phyloP scores from a whole-genome alignment of 2,113 vertebrate species.

The Oriolus oriolus region DNA sequence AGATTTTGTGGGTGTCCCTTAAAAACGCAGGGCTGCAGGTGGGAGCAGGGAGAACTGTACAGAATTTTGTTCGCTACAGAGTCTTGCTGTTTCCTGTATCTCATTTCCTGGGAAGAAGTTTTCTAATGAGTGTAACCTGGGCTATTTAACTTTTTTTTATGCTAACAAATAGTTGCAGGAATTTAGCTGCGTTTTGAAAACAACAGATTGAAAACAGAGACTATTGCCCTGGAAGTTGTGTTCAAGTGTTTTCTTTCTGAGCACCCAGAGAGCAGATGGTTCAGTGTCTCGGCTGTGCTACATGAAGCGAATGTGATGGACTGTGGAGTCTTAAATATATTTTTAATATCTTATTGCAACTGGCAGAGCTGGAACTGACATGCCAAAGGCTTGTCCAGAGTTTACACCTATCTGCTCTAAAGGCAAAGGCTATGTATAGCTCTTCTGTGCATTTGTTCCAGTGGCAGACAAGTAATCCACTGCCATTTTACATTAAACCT shows the following conservation, averaged over 20 bases:
- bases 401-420: not conserved
- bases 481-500: not conserved
- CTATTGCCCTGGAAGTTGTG: not conserved
- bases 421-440: not conserved
- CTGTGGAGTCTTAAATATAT: not conserved
- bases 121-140: not conserved
- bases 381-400: not conserved
- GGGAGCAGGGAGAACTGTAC: not conserved
- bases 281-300: not conserved
- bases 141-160: not conserved
- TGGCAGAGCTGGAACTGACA: not conserved
- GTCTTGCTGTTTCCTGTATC: conserved; percentile 14
- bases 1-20: not conserved
- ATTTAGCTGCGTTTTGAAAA: not conserved
- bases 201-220: not conserved
- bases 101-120: conserved; percentile 1
- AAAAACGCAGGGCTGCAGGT: not conserved
- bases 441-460: not conserved
- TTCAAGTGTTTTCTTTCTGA: not conserved
- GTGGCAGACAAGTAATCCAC: not conserved
- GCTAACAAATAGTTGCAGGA: not conserved
- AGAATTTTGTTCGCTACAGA: conserved; percentile 35
- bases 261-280: not conserved
- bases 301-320: not conserved
- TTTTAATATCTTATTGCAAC: not conserved